Percentiles rank a stretch among this genome's conserved stretches.
Conservation (phyloP, 1,140 invertebrate species). For the Nomia melanderi region DNA sequence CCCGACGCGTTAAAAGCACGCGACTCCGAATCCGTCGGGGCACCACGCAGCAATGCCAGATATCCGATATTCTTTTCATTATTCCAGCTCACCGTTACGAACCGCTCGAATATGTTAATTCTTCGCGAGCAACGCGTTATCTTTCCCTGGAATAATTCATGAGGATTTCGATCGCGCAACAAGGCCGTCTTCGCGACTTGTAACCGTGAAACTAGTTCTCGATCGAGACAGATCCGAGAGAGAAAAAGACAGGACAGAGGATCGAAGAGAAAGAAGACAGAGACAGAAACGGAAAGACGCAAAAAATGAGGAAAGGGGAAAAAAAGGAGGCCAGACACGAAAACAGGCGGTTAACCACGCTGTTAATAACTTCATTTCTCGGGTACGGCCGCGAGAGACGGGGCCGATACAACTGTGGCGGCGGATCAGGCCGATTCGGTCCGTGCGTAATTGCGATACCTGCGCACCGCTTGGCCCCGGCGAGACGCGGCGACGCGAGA, state of each 20-base stretch:
- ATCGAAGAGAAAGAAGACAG: too few species aligned
- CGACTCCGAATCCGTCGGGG: background rate
- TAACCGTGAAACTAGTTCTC: background rate
- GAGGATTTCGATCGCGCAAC: constrained; percentile 5
- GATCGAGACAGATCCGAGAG: too few species aligned
- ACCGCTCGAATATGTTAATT: constrained; percentile 8
- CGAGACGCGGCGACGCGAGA: background rate
- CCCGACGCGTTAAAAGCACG: background rate
- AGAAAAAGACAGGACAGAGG: too few species aligned
- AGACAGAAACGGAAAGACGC: too few species aligned
- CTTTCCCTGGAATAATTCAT: constrained; percentile 13
- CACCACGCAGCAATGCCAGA: background rate
- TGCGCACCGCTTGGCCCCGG: too few species aligned
- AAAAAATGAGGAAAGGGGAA: background rate
- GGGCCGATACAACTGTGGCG: background rate
- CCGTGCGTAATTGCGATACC: constrained; percentile 33
- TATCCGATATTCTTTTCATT: background rate
- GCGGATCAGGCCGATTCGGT: background rate
- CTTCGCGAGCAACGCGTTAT: background rate
- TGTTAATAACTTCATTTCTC: constrained; percentile 11
- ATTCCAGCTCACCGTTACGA: background rate
- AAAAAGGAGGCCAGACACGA: background rate
- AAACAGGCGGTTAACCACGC: background rate
- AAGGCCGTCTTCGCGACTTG: background rate
- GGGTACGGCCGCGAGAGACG: background rate